Evolutionary conservation across 2,888 invertebrate species (phyloP), one percentile per base, ranked within the genome.

Genomic region (Syrista parreyssii): DNA sequence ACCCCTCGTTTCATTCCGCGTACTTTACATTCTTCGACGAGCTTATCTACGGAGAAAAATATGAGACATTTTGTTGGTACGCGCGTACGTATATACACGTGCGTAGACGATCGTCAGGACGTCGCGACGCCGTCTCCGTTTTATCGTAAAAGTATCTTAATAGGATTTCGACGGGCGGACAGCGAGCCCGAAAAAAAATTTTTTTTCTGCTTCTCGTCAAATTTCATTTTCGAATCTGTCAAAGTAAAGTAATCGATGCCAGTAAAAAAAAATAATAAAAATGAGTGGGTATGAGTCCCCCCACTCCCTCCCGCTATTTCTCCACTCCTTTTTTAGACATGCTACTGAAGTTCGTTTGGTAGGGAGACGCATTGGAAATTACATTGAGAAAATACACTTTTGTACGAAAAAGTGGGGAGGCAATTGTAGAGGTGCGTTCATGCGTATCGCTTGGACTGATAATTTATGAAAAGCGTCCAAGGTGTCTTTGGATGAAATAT

Each of bases 1-100:
- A 12, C 23, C 35, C 77, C 9, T 68, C 12, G 23, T 75, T 74
- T 78, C 76, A 76, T 78, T 77, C 79, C 72, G 36, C 76, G 75
- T 75, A 9, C 23, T 55, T 23, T 55, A 2, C 55, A 55, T 55
- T 55, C 55, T 55, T 55, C 9, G 2, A 2, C 23, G 9, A 55
- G 55, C 23, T 55, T 12, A 23, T 9, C 23, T 55, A 23, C 23
- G 9, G 23, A 23, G 2, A 9, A 55, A 55, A 55, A 9, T 55
- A 55, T 55, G 23, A 23, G 23, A 55, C 23, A 55, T 55, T 55
- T 55, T 23, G 23, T 23, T 55, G 55, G 55, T 55, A 23, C 55
- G 23, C 55, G 23, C 23, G 55, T 40, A 6, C 23, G 55, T 40
- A 6, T 23, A 23, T 23, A 55, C 6, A 23, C 55, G 23, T 1